Percentiles rank a stretch among this genome's conserved stretches.
These are phyloP conservation scores for Heliconius ismenius DNA, from an alignment of 2,888 invertebrate species.

Conservation along the genomic window DNA sequence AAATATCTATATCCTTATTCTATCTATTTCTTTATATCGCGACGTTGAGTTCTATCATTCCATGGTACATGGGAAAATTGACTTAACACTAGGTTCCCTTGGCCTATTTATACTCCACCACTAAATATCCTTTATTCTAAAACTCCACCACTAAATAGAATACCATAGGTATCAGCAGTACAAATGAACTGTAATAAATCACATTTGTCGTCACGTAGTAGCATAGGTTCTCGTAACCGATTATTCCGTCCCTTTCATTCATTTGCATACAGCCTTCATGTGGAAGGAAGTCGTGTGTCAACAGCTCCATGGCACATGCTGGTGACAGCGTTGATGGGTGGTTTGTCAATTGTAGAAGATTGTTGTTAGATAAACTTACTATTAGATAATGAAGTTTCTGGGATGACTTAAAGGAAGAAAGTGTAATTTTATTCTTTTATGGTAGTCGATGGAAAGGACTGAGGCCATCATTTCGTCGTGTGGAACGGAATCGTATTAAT, in stretches of 20 bases:
- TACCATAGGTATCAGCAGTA: slow-evolving; percentile 34
- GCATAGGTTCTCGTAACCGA: slow-evolving; percentile 41
- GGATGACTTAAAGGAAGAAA: not conserved
- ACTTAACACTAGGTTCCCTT: too few species aligned
- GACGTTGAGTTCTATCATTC: too few species aligned
- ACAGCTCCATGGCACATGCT: slow-evolving; percentile 34
- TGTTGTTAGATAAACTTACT: slow-evolving; percentile 6
- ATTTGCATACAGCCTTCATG: slow-evolving; percentile 29
- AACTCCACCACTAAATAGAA: not conserved
- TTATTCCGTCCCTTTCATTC: slow-evolving; percentile 33
- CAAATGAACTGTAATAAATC: slow-evolving; percentile 44
- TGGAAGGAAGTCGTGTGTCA: slow-evolving; percentile 33
- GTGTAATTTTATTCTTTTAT: too few species aligned
- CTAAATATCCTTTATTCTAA: not conserved
- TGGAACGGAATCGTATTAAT: too few species aligned
- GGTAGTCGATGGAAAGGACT: too few species aligned
- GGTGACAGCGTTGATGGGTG: slow-evolving; percentile 37
- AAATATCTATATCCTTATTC: too few species aligned
- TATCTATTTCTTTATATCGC: too few species aligned
- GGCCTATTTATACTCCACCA: not conserved
- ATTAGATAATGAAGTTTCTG: not conserved
- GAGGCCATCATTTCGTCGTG: too few species aligned
- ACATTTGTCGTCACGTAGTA: slow-evolving; percentile 38
- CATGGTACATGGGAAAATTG: too few species aligned
- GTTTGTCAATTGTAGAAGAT: slow-evolving; percentile 34